These are phyloP conservation scores for Chelidonichthys spinosus DNA, from an alignment of 2,797 vertebrate genomes.

Conservation along the genomic window DNA sequence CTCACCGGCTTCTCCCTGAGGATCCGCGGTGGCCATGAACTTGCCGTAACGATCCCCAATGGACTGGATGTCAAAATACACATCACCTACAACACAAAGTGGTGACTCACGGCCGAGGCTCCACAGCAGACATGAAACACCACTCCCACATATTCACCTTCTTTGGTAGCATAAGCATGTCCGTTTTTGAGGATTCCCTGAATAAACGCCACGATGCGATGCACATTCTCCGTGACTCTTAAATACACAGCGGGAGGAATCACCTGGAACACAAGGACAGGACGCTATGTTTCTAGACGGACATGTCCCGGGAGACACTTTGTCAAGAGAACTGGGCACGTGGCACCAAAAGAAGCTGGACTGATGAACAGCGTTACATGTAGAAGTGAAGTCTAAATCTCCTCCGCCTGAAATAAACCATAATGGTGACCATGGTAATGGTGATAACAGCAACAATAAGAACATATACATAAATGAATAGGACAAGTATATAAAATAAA, in stretches of 20 bases:
- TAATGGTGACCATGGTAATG: too few species aligned
- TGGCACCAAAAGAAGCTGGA: background rate
- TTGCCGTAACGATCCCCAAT: constrained; percentile 90
- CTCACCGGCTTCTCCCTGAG: constrained; percentile 84
- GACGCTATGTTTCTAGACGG: background rate
- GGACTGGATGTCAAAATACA: constrained; percentile 93
- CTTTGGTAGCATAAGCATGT: constrained; percentile 88
- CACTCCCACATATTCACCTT: constrained; percentile 79
- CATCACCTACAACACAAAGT: constrained; percentile 85
- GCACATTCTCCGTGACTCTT: constrained; percentile 94
- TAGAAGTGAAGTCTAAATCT: background rate
- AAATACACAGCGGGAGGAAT: constrained; percentile 91
- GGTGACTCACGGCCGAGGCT: too few species aligned
- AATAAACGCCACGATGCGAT: constrained; percentile 91
- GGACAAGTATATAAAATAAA: too few species aligned
- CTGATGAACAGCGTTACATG: background rate
- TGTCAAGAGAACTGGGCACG: too few species aligned
- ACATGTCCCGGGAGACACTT: too few species aligned
- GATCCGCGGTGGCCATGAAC: constrained; percentile 72
- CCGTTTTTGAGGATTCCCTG: constrained; percentile 87
- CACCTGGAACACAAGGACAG: constrained; percentile 82
- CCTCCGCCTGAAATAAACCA: too few species aligned
- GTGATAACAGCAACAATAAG: too few species aligned
- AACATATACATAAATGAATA: too few species aligned
- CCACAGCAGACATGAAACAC: background rate